Conservation (phyloP, 2,888 invertebrate species). For the Agriopis aurantiaria region DNA sequence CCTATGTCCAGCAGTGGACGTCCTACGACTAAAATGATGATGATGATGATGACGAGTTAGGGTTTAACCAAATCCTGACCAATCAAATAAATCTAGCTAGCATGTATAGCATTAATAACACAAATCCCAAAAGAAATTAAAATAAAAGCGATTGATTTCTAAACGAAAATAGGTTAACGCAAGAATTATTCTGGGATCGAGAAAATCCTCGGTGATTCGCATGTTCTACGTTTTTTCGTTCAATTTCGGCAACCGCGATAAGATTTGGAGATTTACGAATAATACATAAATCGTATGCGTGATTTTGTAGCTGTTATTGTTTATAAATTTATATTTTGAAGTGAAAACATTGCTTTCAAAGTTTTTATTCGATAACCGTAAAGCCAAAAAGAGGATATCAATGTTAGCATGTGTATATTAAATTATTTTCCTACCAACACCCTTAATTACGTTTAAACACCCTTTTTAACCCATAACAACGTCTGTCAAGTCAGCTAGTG, state of each 20-base stretch:
- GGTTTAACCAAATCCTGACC: not conserved
- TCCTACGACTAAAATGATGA: no score
- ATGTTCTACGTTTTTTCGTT: slow-evolving; percentile 14
- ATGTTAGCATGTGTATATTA: no score
- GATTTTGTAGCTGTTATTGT: not conserved
- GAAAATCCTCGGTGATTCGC: slow-evolving; percentile 19
- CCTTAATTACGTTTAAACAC: no score
- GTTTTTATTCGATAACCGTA: no score
- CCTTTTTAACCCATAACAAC: no score
- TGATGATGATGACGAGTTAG: no score
- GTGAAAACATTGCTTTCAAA: no score
- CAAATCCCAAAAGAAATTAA: slow-evolving; percentile 27
- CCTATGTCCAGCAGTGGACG: no score
- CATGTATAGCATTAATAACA: not conserved
- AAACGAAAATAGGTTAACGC: slow-evolving; percentile 20
- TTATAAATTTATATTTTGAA: not conserved
- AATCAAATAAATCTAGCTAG: slow-evolving; percentile 1
- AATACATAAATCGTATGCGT: not conserved
- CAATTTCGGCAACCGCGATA: slow-evolving; percentile 18
- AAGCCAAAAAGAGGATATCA: no score
- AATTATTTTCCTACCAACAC: no score
- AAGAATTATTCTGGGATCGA: slow-evolving; percentile 18
- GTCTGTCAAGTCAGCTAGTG: no score
- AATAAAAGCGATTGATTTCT: slow-evolving; percentile 25
- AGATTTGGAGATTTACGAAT: slow-evolving; percentile 16